Conservation (phyloP, 2,888 invertebrate species). For the Diplazon laetatorius region DNA sequence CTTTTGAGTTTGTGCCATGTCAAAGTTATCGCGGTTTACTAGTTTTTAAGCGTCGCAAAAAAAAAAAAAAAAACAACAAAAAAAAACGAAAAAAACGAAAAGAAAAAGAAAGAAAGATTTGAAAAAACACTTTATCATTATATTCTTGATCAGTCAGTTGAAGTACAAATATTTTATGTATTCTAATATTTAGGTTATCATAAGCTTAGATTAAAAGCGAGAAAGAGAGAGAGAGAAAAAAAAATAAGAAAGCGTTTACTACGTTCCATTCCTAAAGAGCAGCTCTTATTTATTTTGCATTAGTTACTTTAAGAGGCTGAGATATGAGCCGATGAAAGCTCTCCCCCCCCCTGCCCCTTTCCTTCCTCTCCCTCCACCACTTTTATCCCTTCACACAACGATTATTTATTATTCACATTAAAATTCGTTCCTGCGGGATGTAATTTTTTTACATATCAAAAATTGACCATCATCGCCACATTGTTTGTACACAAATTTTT, state of each 20-base stretch:
- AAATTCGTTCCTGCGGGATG: slow-evolving; percentile 71
- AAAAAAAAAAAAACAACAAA: slow-evolving; percentile 59
- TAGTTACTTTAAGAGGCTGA: slow-evolving; percentile 72
- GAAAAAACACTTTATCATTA: slow-evolving; percentile 72
- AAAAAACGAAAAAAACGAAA: slow-evolving; percentile 68
- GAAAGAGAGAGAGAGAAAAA: slow-evolving; percentile 26
- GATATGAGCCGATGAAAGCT: slow-evolving; percentile 43
- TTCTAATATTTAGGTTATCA: slow-evolving; percentile 78
- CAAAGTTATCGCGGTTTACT: slow-evolving; percentile 61
- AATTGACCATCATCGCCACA: slow-evolving; percentile 70
- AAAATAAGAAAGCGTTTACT: slow-evolving; percentile 72
- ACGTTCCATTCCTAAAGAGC: slow-evolving; percentile 79
- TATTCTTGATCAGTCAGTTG: slow-evolving; percentile 90
- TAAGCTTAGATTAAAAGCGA: slow-evolving; percentile 64
- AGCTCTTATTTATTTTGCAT: slow-evolving; percentile 72
- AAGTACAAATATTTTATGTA: slow-evolving; percentile 91
- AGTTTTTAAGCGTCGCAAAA: slow-evolving; percentile 49
- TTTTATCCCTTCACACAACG: slow-evolving; percentile 51
- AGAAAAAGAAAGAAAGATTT: slow-evolving; percentile 64
- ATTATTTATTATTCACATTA: slow-evolving; percentile 61
- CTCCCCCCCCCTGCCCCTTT: background rate
- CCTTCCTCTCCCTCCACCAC: no score
- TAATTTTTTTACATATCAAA: slow-evolving; percentile 79
- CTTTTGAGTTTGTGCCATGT: slow-evolving; percentile 66
- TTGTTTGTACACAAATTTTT: slow-evolving; percentile 72